Evolutionary conservation across 2,113 vertebrate genomes (phyloP), one percentile per base, ranked within the genome.

Genomic region (Burhinus bistriatus): DNA sequence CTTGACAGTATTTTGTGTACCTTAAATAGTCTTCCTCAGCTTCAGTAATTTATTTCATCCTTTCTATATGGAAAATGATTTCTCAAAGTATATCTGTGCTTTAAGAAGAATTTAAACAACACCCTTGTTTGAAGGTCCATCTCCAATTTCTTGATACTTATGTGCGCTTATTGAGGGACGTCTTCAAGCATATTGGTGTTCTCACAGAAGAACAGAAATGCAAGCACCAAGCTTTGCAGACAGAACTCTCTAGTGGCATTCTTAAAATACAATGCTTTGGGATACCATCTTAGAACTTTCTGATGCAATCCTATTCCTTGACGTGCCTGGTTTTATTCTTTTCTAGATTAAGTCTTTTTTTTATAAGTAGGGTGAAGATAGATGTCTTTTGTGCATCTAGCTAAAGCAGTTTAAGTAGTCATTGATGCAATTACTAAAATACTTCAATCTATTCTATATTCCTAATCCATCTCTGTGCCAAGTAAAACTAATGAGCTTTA

Each of bases 241-340:
- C n/a, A 44, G 47, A 83, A 49, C n/a, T 81, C 34, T 65, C 2
- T 57, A 49, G 27, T 3, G 27, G 49, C 9, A 57, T 82, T 89
- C 86, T 45, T 78, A 32, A 21, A n/a, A 26, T 64, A 30, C 17
- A 73, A 6, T 38, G n/a, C 12, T 21, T 27, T 57, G 25, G 16
- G 44, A 12, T 85, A 6, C 34, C 9, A 2, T 49, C 23, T 78
- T 42, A 49, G 47, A 72, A 54, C 47, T 59, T 58, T 14, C 38
- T 59, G 18, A 54, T 54, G 23, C 0, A 0, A 40, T 71, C 32
- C 62, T 11, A 0, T 76, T 19, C n/a, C 23, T 64, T 4, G 1
- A 1, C 13, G 1, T 73, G 11, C 8, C 40, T 58, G 20, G 3
- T 27, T 61, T 66, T 83, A 61, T 27, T 61, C 15, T 83, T 91